Evolutionary conservation across 64 coral and sea anemone species (phyloP), one percentile per base, ranked within the genome.

Genomic region (Pocillopora verrucosa): DNA sequence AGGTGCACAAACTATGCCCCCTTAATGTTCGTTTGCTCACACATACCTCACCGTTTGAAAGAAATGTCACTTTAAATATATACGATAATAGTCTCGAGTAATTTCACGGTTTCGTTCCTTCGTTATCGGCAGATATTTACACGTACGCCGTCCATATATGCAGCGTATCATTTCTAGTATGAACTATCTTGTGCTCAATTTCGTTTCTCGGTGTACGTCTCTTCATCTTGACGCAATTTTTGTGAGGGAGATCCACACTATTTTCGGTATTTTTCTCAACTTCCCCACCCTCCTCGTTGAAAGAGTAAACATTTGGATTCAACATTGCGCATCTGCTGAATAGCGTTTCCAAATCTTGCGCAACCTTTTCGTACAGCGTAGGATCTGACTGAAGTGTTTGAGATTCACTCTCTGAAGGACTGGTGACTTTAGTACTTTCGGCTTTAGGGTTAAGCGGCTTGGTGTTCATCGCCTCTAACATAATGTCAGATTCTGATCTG

Each of bases 71-170:
- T 30, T 30, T 30, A 30, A 30, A 51, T 51, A 51, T 7, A 51
- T 7, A 51, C 7, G 7, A 51, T 51, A 51, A 51, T 51, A 1
- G 7, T 51, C 41, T 51, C 3, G 7, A 51, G 41, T 51, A 51
- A 51, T 51, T 51, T 51, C 41, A 51, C 41, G 22, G 16, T 22
- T 16, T 67, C 64, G 16, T 67, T 16, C 9, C 0, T 20, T 70
- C 20, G 25, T 9, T 70, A 25, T 70, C 0, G 24, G 14, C 12
- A 60, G 41, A 0, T 75, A 45, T 56, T 77, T 60, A 79, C 77
- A 79, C 77, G 59, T 20, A 59, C 58, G 57, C 77, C n/a, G 11
- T 59, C 77, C 77, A 79, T 59, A 79, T 79, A 57, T 79, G 59
- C 16, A 79, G n/a, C 0, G 56, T 79, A n/a, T 79, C 77, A 22